These are phyloP conservation scores for Orgyia antiqua DNA, from an alignment of 2,888 invertebrate genomes.

Conservation along the genomic window DNA sequence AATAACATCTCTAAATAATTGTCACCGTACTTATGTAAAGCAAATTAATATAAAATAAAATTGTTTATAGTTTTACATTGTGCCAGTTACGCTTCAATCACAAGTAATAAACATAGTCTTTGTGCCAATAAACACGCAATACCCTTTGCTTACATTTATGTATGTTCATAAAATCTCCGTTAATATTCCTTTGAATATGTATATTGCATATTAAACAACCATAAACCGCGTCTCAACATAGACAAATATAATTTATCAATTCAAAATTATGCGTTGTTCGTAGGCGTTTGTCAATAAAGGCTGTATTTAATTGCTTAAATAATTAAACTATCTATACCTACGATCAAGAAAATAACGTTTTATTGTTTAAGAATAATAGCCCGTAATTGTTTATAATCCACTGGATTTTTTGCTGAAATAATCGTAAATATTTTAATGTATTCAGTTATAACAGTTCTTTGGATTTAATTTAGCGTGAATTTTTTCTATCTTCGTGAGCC, in stretches of 20 bases:
- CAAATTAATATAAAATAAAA: too few species aligned
- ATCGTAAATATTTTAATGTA: slow-evolving; percentile 12
- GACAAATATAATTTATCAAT: slow-evolving; percentile 13
- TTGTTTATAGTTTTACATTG: too few species aligned
- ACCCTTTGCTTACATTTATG: too few species aligned
- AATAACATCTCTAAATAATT: too few species aligned
- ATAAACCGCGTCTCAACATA: slow-evolving; percentile 2
- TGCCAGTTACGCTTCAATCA: too few species aligned
- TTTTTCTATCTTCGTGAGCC: slow-evolving; percentile 3
- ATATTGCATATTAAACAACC: slow-evolving; percentile 1
- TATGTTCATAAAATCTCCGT: slow-evolving; percentile 3
- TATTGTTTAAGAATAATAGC: slow-evolving; percentile 9
- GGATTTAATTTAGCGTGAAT: slow-evolving; percentile 35
- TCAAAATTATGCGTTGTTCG: slow-evolving; percentile 15
- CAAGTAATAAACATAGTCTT: too few species aligned
- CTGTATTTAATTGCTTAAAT: slow-evolving; percentile 12
- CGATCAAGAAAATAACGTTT: slow-evolving; percentile 9
- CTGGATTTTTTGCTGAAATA: slow-evolving; percentile 11
- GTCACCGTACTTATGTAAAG: too few species aligned
- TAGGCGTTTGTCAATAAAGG: slow-evolving; percentile 24
- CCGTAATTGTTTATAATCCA: slow-evolving; percentile 11
- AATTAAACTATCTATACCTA: slow-evolving; percentile 21
- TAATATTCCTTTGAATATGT: slow-evolving; percentile 5
- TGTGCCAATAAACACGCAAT: too few species aligned
- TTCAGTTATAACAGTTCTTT: slow-evolving; percentile 29